Conservation (phyloP, 2,113 vertebrate genomes). For the Hypomesus transpacificus region DNA sequence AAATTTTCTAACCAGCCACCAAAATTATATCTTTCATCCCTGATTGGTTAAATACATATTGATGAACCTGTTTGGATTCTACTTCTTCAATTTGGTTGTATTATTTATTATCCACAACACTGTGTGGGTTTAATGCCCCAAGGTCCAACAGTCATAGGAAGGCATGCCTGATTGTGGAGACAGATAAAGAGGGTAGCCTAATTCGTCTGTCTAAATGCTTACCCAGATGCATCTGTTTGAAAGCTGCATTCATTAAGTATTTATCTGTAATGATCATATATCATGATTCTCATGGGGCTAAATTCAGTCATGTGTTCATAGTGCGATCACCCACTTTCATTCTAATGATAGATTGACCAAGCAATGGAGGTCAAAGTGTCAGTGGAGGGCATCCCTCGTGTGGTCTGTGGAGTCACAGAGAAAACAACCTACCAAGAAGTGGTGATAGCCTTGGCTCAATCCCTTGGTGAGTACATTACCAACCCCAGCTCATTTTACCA, state of each 20-base stretch:
- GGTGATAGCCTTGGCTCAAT: constrained; percentile 73
- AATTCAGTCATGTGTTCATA: background rate
- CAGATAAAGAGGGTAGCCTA: constrained; percentile 26
- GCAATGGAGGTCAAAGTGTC: constrained; percentile 76
- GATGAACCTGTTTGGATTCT: too few relatives aligned
- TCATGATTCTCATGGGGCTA: too few relatives aligned
- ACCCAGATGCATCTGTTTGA: too few relatives aligned
- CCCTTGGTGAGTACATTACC: constrained; percentile 58
- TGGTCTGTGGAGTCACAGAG: constrained; percentile 74
- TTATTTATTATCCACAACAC: background rate
- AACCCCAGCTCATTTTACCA: background rate
- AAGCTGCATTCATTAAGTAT: too few relatives aligned
- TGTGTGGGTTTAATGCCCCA: background rate
- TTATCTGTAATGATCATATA: too few relatives aligned
- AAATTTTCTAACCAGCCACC: too few relatives aligned
- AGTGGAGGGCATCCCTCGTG: constrained; percentile 69
- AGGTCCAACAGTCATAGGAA: constrained; percentile 8
- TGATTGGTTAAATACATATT: too few relatives aligned
- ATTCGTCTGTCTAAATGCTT: constrained; percentile 25
- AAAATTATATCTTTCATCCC: too few relatives aligned
- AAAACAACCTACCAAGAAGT: constrained; percentile 76
- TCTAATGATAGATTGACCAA: background rate
- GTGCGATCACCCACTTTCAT: background rate
- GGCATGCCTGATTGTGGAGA: constrained; percentile 28
- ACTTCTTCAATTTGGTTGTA: too few relatives aligned